These are phyloP conservation scores for Xiphorhynchus elegans DNA, from an alignment of 2,113 vertebrate species.

Conservation along the genomic window DNA sequence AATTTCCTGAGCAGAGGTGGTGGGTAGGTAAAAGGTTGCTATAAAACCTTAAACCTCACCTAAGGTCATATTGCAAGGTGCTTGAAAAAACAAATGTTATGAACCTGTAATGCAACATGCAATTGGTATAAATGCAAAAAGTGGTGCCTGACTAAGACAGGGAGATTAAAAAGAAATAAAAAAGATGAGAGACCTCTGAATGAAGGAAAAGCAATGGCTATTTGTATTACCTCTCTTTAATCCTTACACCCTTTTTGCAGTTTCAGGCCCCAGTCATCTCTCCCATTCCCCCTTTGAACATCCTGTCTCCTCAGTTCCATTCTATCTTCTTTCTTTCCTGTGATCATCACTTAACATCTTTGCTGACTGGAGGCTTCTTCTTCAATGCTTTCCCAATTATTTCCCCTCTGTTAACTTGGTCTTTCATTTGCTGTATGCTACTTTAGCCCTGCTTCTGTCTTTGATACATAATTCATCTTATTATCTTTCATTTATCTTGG, in stretches of 20 bases:
- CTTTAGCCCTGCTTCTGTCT: not conserved
- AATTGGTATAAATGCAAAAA: not conserved
- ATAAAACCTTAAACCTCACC: constrained; percentile 26
- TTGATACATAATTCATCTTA: not conserved
- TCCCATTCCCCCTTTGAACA: not conserved
- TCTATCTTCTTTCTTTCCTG: not conserved
- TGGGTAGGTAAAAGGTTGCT: constrained; percentile 44
- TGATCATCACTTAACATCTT: not conserved
- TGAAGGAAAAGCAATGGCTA: not conserved
- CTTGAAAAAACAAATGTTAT: not conserved
- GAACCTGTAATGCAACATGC: not conserved
- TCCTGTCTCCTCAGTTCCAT: not conserved
- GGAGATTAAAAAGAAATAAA: not conserved
- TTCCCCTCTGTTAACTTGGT: not conserved
- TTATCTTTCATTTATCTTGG: not conserved
- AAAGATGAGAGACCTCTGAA: not conserved
- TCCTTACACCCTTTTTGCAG: not conserved
- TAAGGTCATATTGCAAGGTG: not conserved
- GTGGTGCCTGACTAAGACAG: not conserved
- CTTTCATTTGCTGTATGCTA: not conserved
- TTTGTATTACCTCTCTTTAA: not conserved
- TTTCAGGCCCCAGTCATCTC: not conserved
- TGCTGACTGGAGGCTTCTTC: not conserved
- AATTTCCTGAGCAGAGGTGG: not conserved
- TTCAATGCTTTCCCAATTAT: not conserved